Evolutionary conservation across 1,140 invertebrate genomes (phyloP).

Genomic region (Gryon sp.): DNA sequence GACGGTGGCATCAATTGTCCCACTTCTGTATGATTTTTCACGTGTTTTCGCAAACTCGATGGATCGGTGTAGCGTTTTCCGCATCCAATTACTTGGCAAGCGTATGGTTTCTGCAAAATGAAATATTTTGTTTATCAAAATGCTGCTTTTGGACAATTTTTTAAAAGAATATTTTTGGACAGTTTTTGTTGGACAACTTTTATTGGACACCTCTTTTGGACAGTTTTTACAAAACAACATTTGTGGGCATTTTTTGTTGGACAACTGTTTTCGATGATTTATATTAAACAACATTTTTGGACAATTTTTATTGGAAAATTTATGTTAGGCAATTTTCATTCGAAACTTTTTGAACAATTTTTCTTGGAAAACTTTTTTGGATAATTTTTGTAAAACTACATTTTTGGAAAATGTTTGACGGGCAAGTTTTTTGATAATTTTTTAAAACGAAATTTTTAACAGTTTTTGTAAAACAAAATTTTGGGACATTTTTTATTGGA

Average conservation of each 20-base stretch:
- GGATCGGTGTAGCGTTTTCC: slow-evolving; percentile 97
- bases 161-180: slow-evolving; percentile 89
- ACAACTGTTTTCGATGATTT: no score
- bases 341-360: no score
- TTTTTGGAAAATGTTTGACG: no score
- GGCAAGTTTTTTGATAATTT: slow-evolving; percentile 91
- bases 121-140: no score
- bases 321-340: no score
- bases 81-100: slow-evolving; percentile 92
- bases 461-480: no score
- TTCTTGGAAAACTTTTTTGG: slow-evolving; percentile 8
- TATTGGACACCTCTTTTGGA: no score
- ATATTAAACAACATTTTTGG: slow-evolving; percentile 87
- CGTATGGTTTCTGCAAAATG: slow-evolving; percentile 87
- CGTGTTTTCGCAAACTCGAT: slow-evolving; percentile 95
- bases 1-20: slow-evolving; percentile 13
- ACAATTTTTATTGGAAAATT: slow-evolving; percentile 77
- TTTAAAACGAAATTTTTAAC: no score
- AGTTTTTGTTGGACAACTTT: slow-evolving; percentile 70
- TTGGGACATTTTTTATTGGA: no score
- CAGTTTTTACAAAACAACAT: slow-evolving; percentile 82
- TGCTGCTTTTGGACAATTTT: no score
- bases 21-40: slow-evolving; percentile 86
- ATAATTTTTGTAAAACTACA: no score
- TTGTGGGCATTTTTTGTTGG: no score